Evolutionary conservation across 2,797 vertebrate species (phyloP).

Genomic region (Potorous gilbertii): DNA sequence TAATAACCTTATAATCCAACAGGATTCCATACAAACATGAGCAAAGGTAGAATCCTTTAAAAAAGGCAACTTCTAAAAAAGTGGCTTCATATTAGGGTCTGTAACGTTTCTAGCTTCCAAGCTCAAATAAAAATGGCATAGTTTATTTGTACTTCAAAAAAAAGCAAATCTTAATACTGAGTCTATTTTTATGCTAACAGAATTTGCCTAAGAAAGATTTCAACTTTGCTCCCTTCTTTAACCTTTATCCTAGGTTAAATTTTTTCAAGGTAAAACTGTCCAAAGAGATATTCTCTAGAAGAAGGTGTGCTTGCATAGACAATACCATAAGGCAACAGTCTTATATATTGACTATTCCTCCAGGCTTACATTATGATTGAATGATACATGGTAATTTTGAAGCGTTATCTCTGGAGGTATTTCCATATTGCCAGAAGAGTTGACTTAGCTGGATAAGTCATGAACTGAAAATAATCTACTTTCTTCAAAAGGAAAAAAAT

Average conservation of each 20-base stretch:
- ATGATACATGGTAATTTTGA: neutral
- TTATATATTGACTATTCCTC: neutral
- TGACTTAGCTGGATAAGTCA: neutral
- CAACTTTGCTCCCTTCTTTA: constrained; percentile 13
- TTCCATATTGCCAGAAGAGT: neutral
- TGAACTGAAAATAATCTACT: neutral
- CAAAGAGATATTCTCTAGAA: neutral
- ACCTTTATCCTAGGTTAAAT: neutral
- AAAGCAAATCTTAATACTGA: constrained; percentile 56
- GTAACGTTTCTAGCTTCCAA: neutral
- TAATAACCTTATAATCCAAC: constrained; percentile 50
- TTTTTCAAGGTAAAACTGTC: neutral
- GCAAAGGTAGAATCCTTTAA: constrained; percentile 30
- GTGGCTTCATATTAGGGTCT: neutral
- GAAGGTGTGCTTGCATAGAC: neutral
- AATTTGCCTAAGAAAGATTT: neutral
- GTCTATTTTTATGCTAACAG: neutral
- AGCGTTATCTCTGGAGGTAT: neutral
- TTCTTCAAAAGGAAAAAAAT: neutral
- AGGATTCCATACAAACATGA: constrained; percentile 60
- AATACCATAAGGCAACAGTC: neutral
- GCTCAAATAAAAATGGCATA: constrained; percentile 16
- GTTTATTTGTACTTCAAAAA: constrained; percentile 53
- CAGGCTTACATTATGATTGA: neutral
- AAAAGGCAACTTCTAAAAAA: neutral